Conservation (phyloP, 1,140 invertebrate genomes). For the Ostrea edulis region DNA sequence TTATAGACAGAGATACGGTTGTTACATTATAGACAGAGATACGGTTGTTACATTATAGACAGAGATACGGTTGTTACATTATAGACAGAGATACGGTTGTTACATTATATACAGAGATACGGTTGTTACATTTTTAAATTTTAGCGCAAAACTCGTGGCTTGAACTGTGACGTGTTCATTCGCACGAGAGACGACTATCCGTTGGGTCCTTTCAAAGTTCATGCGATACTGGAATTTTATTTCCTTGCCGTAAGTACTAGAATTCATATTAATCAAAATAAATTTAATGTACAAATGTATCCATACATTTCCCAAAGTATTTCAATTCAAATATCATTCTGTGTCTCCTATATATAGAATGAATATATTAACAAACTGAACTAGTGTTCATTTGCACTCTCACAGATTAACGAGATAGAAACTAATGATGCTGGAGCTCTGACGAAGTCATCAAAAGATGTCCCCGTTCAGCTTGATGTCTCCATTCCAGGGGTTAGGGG, state of each 20-base stretch:
- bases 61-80: too few relatives aligned
- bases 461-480: constrained; percentile 47
- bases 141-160: constrained; percentile 63
- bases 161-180: constrained; percentile 67
- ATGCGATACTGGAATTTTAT: constrained; percentile 61
- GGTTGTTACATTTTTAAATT: too few relatives aligned
- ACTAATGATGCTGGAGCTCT: constrained; percentile 46
- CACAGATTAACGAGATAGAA: constrained; percentile 1
- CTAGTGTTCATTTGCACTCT: neutral
- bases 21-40: too few relatives aligned
- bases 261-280: neutral
- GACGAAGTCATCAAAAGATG: neutral
- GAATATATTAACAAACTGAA: neutral
- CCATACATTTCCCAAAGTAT: too few relatives aligned
- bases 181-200: constrained; percentile 55
- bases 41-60: too few relatives aligned
- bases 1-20: too few relatives aligned
- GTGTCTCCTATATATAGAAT: neutral
- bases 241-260: constrained; percentile 63
- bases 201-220: constrained; percentile 45
- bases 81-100: too few relatives aligned
- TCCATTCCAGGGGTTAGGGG: constrained; percentile 33
- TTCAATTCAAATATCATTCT: too few relatives aligned
- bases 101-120: too few relatives aligned
- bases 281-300: too few relatives aligned